These are phyloP conservation scores for Emmelina monodactyla DNA, from an alignment of 2,888 invertebrate genomes.

Conservation along the genomic window DNA sequence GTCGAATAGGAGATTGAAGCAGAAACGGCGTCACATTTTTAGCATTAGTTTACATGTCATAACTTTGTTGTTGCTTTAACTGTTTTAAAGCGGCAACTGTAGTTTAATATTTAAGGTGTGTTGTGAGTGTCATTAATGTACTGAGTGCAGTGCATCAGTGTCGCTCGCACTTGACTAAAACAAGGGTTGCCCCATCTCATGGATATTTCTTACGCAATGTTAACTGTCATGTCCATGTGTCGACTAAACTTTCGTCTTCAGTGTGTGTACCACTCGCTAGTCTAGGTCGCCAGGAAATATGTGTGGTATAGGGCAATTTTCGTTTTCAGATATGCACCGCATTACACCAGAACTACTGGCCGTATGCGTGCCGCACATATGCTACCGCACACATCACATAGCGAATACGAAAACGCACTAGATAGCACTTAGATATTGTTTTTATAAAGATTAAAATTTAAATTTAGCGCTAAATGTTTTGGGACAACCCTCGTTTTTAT, in stretches of 20 bases:
- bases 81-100: conserved; percentile 27
- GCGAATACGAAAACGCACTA: conserved; percentile 57
- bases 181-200: conserved; percentile 68
- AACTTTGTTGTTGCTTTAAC: conserved; percentile 31
- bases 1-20: conserved; percentile 31
- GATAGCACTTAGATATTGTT: conserved; percentile 62
- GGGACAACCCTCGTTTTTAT: conserved; percentile 65
- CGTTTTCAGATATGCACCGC: conserved; percentile 67
- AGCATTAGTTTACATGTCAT: conserved; percentile 32
- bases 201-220: conserved; percentile 57
- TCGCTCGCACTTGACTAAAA: conserved; percentile 44
- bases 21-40: conserved; percentile 34
- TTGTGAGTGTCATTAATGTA: conserved; percentile 32
- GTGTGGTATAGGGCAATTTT: conserved; percentile 67
- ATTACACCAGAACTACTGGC: conserved; percentile 68
- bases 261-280: conserved; percentile 52
- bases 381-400: conserved; percentile 66
- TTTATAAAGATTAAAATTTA: conserved; percentile 41
- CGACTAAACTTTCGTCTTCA: conserved; percentile 54
- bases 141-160: conserved; percentile 24
- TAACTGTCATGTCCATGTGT: conserved; percentile 63
- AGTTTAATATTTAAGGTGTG: conserved; percentile 34
- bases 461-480: conserved; percentile 59
- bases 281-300: conserved; percentile 55
- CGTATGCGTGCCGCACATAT: conserved; percentile 67